A percentile compares a stretch with the other conserved stretches of the same genome.
phyloP scores from a whole-genome alignment of 2,888 invertebrate genomes.

The Chouioia cunea region DNA sequence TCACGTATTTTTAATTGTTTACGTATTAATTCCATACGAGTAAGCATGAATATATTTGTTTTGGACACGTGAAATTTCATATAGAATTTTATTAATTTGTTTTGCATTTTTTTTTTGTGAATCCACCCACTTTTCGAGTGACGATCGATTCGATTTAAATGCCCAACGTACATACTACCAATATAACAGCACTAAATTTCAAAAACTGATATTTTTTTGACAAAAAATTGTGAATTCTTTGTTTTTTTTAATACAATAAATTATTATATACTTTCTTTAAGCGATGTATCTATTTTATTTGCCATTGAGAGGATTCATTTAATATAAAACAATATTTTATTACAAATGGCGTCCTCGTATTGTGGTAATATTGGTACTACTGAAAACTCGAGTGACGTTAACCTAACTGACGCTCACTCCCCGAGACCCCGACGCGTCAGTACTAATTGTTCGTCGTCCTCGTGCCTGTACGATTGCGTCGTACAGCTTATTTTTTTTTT shows the following conservation, averaged over 20 bases:
- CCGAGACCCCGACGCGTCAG: too few species aligned
- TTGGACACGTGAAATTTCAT: background rate
- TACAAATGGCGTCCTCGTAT: too few species aligned
- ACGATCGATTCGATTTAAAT: constrained; percentile 35
- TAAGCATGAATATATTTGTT: too few species aligned
- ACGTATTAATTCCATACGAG: background rate
- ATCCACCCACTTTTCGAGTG: constrained; percentile 39
- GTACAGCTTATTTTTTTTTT: constrained; percentile 28
- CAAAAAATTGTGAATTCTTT: too few species aligned
- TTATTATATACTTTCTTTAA: too few species aligned
- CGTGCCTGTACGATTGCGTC: constrained; percentile 15
- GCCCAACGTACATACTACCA: constrained; percentile 4
- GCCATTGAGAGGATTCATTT: background rate
- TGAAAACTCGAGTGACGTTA: too few species aligned
- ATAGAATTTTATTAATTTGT: constrained; percentile 21
- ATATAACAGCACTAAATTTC: background rate
- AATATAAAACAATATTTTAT: constrained; percentile 4
- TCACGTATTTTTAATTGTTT: constrained; percentile 2
- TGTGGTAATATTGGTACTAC: too few species aligned
- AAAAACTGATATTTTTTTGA: background rate
- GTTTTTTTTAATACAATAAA: too few species aligned
- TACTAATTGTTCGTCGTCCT: background rate
- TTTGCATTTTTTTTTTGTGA: constrained; percentile 26
- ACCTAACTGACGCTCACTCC: too few species aligned
- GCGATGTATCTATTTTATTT: background rate